These are phyloP conservation scores for Leptodactylus fallax DNA, from an alignment of 2,797 vertebrate species.

Conservation along the genomic window DNA sequence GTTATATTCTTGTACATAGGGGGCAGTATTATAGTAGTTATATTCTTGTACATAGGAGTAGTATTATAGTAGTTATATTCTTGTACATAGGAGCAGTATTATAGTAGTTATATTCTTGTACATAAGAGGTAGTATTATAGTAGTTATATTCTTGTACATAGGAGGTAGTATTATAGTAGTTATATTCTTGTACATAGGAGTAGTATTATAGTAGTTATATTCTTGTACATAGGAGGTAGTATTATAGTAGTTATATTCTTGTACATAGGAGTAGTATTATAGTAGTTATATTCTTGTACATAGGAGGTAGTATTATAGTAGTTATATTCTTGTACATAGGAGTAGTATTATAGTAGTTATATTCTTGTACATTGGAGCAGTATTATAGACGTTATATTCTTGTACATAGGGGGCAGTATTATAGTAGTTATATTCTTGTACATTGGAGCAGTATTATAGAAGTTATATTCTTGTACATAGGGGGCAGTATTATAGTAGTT, in stretches of 20 bases:
- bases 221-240: background rate
- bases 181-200: background rate
- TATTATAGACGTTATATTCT: too few relatives aligned
- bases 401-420: background rate
- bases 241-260: constrained; percentile 3
- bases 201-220: background rate
- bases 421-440: constrained; percentile 6
- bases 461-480: background rate
- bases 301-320: background rate
- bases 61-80: background rate
- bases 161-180: constrained; percentile 5
- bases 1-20: constrained; percentile 3
- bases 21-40: background rate
- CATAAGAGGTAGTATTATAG: background rate
- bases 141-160: background rate
- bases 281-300: background rate
- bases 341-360: constrained; percentile 3
- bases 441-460: background rate
- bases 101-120: constrained; percentile 2
- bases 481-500: background rate
- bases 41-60: background rate
- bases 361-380: background rate
- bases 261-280: background rate
- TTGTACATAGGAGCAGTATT: background rate
- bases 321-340: background rate